Evolutionary conservation across 2,888 invertebrate species (phyloP).

Genomic region (Agonopterix arenella): DNA sequence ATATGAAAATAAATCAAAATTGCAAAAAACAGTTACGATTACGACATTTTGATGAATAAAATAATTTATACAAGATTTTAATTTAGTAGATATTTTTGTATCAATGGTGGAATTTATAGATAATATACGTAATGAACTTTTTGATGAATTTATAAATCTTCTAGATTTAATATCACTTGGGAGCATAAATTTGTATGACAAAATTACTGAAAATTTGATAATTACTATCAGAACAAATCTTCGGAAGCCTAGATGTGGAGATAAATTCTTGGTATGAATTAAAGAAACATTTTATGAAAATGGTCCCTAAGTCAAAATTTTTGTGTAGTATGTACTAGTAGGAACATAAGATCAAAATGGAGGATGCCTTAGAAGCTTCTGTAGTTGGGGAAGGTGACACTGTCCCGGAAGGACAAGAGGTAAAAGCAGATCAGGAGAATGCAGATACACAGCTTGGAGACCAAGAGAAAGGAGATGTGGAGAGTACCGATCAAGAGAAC

Average conservation of each 20-base stretch:
- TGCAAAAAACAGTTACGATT: too few species aligned
- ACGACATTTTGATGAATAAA: too few species aligned
- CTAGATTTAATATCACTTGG: conserved; percentile 45
- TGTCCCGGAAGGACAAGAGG: background rate
- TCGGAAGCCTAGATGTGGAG: conserved; percentile 42
- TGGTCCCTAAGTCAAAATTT: conserved; percentile 16
- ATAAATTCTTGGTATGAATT: conserved; percentile 47
- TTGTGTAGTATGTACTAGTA: background rate
- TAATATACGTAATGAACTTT: conserved; percentile 39
- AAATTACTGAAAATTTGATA: conserved; percentile 55
- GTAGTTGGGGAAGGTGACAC: background rate
- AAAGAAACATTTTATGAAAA: conserved; percentile 1
- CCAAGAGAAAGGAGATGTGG: conserved; percentile 3
- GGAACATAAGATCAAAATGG: background rate
- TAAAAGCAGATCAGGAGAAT: background rate
- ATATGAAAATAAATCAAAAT: too few species aligned
- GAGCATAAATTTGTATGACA: conserved; percentile 49
- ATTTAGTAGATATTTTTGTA: conserved; percentile 13
- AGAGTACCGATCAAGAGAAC: conserved; percentile 9
- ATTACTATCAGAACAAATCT: conserved; percentile 41
- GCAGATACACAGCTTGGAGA: conserved; percentile 16
- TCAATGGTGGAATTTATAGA: conserved; percentile 51
- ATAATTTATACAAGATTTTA: too few species aligned
- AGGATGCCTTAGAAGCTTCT: background rate
- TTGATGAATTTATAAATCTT: conserved; percentile 43